Evolutionary conservation across 2,888 invertebrate species (phyloP).

Genomic region (Lochmaea crataegi): DNA sequence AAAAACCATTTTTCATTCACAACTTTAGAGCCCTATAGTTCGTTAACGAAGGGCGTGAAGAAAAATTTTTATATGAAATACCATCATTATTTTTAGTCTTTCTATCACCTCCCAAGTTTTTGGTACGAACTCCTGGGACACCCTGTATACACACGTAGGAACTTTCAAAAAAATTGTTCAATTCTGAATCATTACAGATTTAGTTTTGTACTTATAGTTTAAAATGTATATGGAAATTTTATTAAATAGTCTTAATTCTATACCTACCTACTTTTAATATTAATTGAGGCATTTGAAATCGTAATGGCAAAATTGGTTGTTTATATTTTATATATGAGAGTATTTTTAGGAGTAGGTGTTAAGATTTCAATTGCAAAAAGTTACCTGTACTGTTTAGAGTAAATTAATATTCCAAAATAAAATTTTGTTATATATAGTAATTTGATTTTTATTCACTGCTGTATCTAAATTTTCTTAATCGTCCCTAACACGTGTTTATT

Average conservation of each 20-base stretch:
- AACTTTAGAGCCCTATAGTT: too few species aligned
- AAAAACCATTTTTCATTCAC: too few species aligned
- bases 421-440: constrained; percentile 17
- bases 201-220: not conserved
- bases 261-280: constrained; percentile 35
- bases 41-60: too few species aligned
- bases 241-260: not conserved
- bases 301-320: constrained; percentile 26
- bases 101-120: too few species aligned
- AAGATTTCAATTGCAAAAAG: constrained; percentile 31
- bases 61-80: too few species aligned
- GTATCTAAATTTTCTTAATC: too few species aligned
- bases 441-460: not conserved
- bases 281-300: constrained; percentile 30
- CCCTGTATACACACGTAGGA: too few species aligned
- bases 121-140: too few species aligned
- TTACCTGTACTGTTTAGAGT: constrained; percentile 25
- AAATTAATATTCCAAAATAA: constrained; percentile 30
- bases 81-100: too few species aligned
- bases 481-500: too few species aligned
- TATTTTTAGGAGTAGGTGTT: constrained; percentile 16
- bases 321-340: constrained; percentile 32
- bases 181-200: not conserved
- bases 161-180: too few species aligned
- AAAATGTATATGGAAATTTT: not conserved